Base-by-base conservation (phyloP, 2,113 vertebrate species). In the Alectura lathami region DNA sequence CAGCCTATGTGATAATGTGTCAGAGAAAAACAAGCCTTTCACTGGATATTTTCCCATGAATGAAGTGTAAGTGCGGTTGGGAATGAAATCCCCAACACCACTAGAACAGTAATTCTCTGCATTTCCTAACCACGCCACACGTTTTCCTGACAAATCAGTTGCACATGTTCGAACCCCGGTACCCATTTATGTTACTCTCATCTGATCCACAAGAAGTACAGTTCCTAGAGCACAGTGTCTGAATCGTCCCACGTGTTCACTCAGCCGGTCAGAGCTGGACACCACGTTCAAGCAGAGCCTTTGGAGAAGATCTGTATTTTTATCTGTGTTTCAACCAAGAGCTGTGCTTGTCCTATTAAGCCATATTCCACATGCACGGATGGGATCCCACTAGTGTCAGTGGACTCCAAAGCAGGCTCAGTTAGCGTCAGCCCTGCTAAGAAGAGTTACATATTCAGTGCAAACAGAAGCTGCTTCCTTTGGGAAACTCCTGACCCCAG, bases 401-500 rank as follows among this genome's bases (percentile, higher is more conserved):
- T 1, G 23, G 66, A 8, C 45, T 59, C 13, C 75, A 26, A 56
- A 40, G 66, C 36, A 82, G 77, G 53, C 69, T 81, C 62, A 27
- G 2, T 22, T 20, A 8, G 43, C 11, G 34, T 67, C 92, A 48
- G n/a, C 69, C 54, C 86, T 32, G 48, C 84, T 38, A 26, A 13
- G 32, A 72, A 51, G 32, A 90, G 88, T 54, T 53, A 67, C 40
- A 17, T 22, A 66, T 22, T 57, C 74, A 59, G 59, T 24, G 42
- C 83, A 83, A 81, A 70, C 43, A 81, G 72, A 26, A 88, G 56
- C 69, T 11, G 3, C 57, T 78, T 78, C 74, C 86, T 82, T 73
- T 86, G 86, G 53, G 77, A 89, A 87, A 20, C 48, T 92, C 69
- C 70, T 91, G 88, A 94, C 92, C 91, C 77, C 62, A 60, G 77